Evolutionary conservation across 2,888 invertebrate species (phyloP).

Genomic region (Callosobruchus maculatus): DNA sequence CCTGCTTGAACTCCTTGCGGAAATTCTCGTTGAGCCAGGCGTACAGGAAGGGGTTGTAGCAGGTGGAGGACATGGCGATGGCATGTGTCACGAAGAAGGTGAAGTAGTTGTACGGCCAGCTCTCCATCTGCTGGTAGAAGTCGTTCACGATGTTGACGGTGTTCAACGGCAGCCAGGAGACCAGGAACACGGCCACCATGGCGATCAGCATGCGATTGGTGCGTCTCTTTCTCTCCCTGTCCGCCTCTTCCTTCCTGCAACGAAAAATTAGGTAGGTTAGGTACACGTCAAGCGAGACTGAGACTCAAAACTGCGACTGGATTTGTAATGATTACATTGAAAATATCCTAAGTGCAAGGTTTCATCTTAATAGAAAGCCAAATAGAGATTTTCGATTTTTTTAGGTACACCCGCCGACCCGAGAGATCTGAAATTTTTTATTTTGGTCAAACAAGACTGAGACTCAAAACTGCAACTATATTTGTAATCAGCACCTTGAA

Average conservation of each 20-base stretch:
- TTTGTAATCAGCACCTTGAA: no score
- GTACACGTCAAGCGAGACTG: no score
- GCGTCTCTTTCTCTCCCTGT: slow-evolving; percentile 82
- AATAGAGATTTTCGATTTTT: no score
- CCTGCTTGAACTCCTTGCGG: slow-evolving; percentile 79
- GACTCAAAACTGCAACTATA: no score
- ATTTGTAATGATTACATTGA: no score
- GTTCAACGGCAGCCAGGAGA: slow-evolving; percentile 95
- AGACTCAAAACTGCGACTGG: no score
- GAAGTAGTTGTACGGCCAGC: slow-evolving; percentile 81
- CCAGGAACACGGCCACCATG: slow-evolving; percentile 94
- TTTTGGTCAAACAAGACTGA: no score
- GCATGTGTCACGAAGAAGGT: slow-evolving; percentile 81
- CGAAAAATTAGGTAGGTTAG: no score
- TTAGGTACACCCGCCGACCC: no score
- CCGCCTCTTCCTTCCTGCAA: slow-evolving; percentile 75
- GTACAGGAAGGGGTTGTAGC: slow-evolving; percentile 92
- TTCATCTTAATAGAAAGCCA: no score
- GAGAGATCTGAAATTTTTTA: no score
- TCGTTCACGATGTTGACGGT: slow-evolving; percentile 83
- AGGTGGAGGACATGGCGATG: slow-evolving; percentile 89
- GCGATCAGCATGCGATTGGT: slow-evolving; percentile 97
- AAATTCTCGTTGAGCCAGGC: slow-evolving; percentile 96
- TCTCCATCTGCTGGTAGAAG: slow-evolving; percentile 66
- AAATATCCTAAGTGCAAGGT: no score